A percentile compares a stretch with the other conserved stretches of the same genome.
phyloP scores from a whole-genome alignment of 1,140 invertebrate species.

The Cecropterus lyciades region DNA sequence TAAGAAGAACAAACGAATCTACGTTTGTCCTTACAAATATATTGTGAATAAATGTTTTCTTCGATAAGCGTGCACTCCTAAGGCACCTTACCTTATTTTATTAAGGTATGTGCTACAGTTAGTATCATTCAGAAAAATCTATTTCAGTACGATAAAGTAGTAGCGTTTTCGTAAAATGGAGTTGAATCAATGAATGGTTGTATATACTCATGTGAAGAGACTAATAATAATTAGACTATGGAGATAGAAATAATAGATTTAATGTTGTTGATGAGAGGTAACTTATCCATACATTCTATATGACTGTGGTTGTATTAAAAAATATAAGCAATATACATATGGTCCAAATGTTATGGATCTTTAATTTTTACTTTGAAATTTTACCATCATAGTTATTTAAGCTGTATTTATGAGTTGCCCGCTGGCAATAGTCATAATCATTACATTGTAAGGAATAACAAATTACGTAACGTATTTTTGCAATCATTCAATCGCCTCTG shows the following conservation, averaged over 20 bases:
- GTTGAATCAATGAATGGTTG: too few species aligned
- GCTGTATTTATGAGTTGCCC: constrained; percentile 4
- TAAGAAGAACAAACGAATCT: too few species aligned
- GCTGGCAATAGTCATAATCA: background rate
- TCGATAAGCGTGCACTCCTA: too few species aligned
- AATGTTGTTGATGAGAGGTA: constrained; percentile 45
- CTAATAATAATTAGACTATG: constrained; percentile 18
- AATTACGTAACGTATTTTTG: constrained; percentile 16
- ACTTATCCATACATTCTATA: constrained; percentile 41
- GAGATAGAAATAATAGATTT: constrained; percentile 39
- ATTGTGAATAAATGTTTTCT: too few species aligned
- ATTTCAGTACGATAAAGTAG: too few species aligned
- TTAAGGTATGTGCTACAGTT: too few species aligned
- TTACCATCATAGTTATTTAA: background rate
- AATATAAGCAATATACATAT: constrained; percentile 47
- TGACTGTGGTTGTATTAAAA: constrained; percentile 50
- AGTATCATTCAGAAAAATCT: too few species aligned
- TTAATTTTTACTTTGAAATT: constrained; percentile 23
- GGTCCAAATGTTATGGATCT: constrained; percentile 16
- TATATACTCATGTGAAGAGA: constrained; percentile 2
- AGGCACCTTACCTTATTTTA: too few species aligned
- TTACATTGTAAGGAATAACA: constrained; percentile 8
- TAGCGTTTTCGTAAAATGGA: too few species aligned
- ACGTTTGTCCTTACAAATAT: too few species aligned
- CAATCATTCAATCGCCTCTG: constrained; percentile 10